A percentile compares a stretch with the other conserved stretches of the same genome.
These are phyloP conservation scores for Phalera bucephala DNA, from an alignment of 2,888 invertebrate genomes.

Conservation along the genomic window DNA sequence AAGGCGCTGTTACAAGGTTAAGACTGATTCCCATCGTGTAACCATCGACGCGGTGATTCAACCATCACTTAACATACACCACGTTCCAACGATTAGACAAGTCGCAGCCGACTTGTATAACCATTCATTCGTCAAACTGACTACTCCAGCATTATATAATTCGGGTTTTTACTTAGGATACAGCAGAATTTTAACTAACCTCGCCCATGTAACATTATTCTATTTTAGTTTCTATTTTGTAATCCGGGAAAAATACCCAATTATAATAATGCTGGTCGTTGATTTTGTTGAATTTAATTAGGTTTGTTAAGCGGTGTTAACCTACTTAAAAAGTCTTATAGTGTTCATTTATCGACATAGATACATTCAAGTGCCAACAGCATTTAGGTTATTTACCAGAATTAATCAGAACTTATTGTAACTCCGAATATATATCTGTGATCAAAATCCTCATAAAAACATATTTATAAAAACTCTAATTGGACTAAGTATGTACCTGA, in stretches of 20 bases:
- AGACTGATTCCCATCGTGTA: conserved; percentile 26
- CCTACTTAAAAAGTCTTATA: too few species aligned
- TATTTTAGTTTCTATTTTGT: conserved; percentile 22
- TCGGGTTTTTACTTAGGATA: conserved; percentile 39
- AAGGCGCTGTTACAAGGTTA: conserved; percentile 18
- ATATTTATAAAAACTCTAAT: too few species aligned
- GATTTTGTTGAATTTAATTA: conserved; percentile 10
- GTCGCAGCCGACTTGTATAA: conserved; percentile 43
- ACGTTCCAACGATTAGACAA: conserved; percentile 50
- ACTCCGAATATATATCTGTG: too few species aligned
- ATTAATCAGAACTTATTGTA: too few species aligned
- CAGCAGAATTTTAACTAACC: conserved; percentile 28
- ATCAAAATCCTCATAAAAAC: too few species aligned
- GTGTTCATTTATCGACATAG: too few species aligned
- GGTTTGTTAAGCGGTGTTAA: too few species aligned
- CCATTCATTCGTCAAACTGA: conserved; percentile 40
- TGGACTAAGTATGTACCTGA: too few species aligned
- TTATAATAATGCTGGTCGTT: conserved; percentile 19
- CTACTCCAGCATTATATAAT: conserved; percentile 39
- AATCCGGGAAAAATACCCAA: conserved; percentile 21
- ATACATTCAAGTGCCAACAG: too few species aligned
- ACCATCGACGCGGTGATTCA: conserved; percentile 35
- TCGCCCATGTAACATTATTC: conserved; percentile 19
- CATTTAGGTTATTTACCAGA: too few species aligned
- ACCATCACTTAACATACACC: conserved; percentile 38